These are phyloP conservation scores for Cephus sareptanus DNA, from an alignment of 2,888 invertebrate species.

Conservation along the genomic window DNA sequence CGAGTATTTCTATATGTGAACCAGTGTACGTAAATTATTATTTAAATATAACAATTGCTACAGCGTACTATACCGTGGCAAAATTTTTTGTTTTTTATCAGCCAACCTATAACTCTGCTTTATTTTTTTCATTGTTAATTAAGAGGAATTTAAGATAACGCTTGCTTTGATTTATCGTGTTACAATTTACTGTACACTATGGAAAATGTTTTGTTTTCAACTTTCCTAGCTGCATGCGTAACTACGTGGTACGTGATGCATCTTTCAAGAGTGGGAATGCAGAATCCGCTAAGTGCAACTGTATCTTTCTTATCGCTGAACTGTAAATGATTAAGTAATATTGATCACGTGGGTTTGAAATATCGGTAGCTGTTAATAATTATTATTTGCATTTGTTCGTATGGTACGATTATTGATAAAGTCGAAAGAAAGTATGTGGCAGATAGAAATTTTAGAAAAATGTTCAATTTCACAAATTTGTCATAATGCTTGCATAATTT, in stretches of 20 bases:
- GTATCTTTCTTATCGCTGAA: neutral
- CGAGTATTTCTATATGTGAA: conserved; percentile 34
- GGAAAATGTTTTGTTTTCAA: neutral
- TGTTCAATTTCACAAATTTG: too few species aligned
- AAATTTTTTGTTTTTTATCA: too few species aligned
- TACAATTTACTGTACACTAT: neutral
- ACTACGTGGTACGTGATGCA: neutral
- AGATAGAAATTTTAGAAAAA: too few species aligned
- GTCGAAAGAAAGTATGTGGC: too few species aligned
- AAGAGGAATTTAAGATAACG: too few species aligned
- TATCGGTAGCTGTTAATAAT: neutral
- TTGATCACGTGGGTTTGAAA: neutral
- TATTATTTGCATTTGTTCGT: neutral
- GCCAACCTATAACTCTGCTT: too few species aligned
- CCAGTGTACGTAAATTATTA: conserved; percentile 43
- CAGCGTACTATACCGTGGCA: neutral
- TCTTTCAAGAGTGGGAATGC: neutral
- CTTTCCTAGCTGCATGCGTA: neutral
- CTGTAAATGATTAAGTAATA: neutral
- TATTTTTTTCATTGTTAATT: too few species aligned
- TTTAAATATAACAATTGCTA: conserved; percentile 21
- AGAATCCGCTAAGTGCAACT: neutral
- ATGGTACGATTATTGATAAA: too few species aligned
- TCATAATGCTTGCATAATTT: neutral
- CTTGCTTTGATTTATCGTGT: too few species aligned